Conservation (phyloP, 2,888 invertebrate species). For the Sympetrum striolatum region DNA sequence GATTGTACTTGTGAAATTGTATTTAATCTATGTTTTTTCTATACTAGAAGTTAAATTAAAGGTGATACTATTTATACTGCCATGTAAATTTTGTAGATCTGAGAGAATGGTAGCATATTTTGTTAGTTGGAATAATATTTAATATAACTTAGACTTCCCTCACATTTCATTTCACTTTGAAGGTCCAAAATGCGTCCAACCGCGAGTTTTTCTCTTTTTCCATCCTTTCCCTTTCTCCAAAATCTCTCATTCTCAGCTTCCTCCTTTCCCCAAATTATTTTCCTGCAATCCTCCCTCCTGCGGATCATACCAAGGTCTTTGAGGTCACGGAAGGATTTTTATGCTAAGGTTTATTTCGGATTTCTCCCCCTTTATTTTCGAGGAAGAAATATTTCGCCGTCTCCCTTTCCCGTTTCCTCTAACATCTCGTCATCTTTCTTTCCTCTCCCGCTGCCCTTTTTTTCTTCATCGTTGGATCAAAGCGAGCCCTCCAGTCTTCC, state of each 20-base stretch:
- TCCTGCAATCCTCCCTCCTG: background rate
- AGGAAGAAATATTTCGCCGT: background rate
- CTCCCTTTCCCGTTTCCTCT: background rate
- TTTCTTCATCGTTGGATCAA: background rate
- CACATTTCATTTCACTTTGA: background rate
- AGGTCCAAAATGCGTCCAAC: background rate
- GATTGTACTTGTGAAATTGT: no score
- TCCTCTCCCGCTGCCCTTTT: no score
- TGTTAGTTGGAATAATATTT: no score
- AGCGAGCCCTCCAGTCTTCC: background rate
- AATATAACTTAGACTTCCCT: no score
- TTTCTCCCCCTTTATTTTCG: background rate
- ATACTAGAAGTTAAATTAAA: no score
- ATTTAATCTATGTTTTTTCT: no score
- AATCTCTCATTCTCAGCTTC: background rate
- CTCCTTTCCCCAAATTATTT: background rate
- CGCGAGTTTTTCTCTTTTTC: background rate
- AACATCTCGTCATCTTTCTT: no score
- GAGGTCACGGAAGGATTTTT: background rate
- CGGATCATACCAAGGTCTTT: background rate
- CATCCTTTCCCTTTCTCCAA: background rate
- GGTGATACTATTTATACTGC: no score
- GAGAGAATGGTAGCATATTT: no score
- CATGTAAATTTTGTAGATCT: no score
- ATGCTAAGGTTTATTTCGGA: background rate